Conservation (phyloP, 1,140 invertebrate genomes). For the Leguminivora glycinivorella region DNA sequence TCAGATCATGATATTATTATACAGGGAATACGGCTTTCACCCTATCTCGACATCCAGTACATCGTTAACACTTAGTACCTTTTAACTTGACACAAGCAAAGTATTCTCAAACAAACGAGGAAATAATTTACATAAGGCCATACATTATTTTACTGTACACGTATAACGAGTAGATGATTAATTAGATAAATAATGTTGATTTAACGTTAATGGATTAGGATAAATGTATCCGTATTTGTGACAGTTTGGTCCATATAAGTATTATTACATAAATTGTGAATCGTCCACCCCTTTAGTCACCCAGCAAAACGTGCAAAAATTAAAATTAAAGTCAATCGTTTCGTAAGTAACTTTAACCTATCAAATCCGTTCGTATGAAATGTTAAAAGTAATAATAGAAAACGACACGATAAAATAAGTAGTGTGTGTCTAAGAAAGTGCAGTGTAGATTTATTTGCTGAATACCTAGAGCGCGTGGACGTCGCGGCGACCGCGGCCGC, state of each 20-base stretch:
- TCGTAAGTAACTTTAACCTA: constrained; percentile 8
- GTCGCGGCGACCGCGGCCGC: constrained; percentile 67
- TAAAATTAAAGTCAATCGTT: constrained; percentile 6
- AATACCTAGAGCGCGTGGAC: constrained; percentile 58
- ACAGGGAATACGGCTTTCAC: constrained; percentile 31
- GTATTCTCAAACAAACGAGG: constrained; percentile 61
- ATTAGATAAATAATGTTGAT: constrained; percentile 70
- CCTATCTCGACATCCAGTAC: constrained; percentile 44
- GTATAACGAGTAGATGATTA: constrained; percentile 75
- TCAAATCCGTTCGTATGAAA: background rate
- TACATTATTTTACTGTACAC: constrained; percentile 75
- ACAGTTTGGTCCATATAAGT: constrained; percentile 78
- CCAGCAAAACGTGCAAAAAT: constrained; percentile 47
- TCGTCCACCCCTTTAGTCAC: constrained; percentile 55
- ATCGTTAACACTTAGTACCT: constrained; percentile 51
- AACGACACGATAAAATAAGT: constrained; percentile 9
- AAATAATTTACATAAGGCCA: constrained; percentile 78
- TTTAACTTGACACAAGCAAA: constrained; percentile 63
- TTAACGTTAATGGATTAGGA: constrained; percentile 73
- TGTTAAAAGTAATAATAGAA: constrained; percentile 30
- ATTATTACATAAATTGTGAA: constrained; percentile 71
- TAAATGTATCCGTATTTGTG: constrained; percentile 72
- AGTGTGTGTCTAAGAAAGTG: constrained; percentile 17
- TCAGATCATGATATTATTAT: constrained; percentile 33
- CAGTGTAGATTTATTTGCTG: constrained; percentile 44